Evolutionary conservation across 2,113 vertebrate species (phyloP), one percentile per base, ranked within the genome.

Genomic region (Alectura lathami): DNA sequence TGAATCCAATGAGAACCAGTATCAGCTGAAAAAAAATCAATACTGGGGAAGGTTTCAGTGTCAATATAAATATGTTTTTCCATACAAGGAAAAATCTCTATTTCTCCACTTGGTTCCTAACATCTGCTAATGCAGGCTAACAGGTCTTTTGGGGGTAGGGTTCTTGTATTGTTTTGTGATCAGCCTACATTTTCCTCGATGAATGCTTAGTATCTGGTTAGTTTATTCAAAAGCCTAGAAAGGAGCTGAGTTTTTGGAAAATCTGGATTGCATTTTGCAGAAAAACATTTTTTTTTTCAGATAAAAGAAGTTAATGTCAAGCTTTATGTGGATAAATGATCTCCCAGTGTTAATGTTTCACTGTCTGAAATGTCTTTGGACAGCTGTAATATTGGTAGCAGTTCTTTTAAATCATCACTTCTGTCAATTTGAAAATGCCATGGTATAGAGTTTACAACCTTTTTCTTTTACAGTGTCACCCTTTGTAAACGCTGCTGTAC

Each of bases 331-430:
- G 75, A 89, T 38, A 87, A 91, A 80, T 1, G 2, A 47, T 94
- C 82, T 89, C 38, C 29, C 32, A 56, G 3, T 45, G 74, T 93
- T 94, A 89, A 60, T 91, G 53, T 91, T 94, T 87, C 20, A 12
- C 45, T 88, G 91, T 57, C 38, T 86, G 42, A 42, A 77, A 94
- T 6, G 0, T 36, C 74, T 96, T 92, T 92, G 70, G 88, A 78
- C 88, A 89, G 83, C 86, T 96, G 69, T 60, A 94, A 76, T 93
- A 92, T 82, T 91, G 95, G 93, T 68, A 93, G 62, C 77, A 91
- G 86, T 92, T 94, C 74, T 91, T 96, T 82, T 72, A 89, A 85
- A 92, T 97, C 86, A 92, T 94, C 62, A 45, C 70, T 78, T 72
- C 94, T 94, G 81, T 85, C 91, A 89, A 34, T 89, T 87, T 91